Percentiles rank a stretch among this genome's conserved stretches.
Conservation (phyloP, 2,888 invertebrate species). For the Atrina japonica region DNA sequence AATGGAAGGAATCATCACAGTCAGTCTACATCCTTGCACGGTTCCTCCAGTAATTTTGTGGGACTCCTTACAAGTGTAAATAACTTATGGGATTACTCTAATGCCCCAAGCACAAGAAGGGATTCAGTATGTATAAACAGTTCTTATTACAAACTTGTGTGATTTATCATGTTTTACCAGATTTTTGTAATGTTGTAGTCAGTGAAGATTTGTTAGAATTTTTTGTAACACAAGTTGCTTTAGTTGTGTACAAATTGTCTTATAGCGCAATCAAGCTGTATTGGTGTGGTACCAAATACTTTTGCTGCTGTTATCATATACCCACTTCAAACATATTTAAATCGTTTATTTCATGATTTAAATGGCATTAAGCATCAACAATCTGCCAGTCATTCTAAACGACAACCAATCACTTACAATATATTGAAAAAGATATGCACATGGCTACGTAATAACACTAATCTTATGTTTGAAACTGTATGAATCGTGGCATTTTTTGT, state of each 20-base stretch:
- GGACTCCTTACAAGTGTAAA: neutral
- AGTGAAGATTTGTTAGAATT: constrained; percentile 14
- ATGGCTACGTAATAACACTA: constrained; percentile 1
- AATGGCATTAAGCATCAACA: constrained; percentile 4
- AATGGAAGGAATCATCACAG: too few species aligned
- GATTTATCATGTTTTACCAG: neutral
- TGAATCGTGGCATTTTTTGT: constrained; percentile 30
- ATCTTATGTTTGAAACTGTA: constrained; percentile 21
- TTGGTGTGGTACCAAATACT: constrained; percentile 8
- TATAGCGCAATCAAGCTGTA: constrained; percentile 18
- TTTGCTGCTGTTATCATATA: neutral
- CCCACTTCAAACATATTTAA: neutral
- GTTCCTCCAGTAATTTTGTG: neutral
- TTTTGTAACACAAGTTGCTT: constrained; percentile 23
- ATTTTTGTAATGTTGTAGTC: neutral
- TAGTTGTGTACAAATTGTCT: neutral
- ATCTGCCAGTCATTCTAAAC: neutral
- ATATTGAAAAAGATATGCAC: neutral
- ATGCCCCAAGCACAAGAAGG: neutral
- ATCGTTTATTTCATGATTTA: neutral
- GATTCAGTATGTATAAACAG: neutral
- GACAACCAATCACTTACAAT: constrained; percentile 12
- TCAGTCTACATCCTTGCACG: neutral
- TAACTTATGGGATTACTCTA: neutral
- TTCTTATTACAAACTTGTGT: neutral